Conservation (phyloP, 2,888 invertebrate genomes). For the Aleiodes leptofemur region DNA sequence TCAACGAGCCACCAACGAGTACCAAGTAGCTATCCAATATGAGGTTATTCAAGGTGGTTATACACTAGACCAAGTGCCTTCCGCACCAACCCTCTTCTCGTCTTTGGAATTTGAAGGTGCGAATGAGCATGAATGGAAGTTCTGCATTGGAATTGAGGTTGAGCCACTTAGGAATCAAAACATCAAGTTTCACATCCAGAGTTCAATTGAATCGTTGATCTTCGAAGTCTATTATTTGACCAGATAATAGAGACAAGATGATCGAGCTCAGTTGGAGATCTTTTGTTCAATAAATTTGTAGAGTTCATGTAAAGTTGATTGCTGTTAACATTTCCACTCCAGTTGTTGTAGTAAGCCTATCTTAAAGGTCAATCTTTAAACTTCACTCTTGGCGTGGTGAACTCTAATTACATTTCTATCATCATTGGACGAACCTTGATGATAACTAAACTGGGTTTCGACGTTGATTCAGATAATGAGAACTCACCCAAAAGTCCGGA, state of each 20-base stretch:
- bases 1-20: conserved; percentile 5
- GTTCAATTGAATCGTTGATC: no score
- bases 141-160: background rate
- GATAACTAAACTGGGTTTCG: conserved; percentile 64
- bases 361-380: conserved; percentile 6
- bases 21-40: conserved; percentile 4
- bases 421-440: conserved; percentile 56
- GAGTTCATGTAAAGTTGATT: no score
- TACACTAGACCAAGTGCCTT: conserved; percentile 8
- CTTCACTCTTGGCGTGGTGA: conserved; percentile 49
- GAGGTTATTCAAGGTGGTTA: conserved; percentile 4
- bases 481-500: conserved; percentile 48
- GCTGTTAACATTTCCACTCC: background rate
- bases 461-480: conserved; percentile 67
- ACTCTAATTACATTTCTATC: conserved; percentile 45
- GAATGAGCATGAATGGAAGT: conserved; percentile 18
- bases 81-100: no score
- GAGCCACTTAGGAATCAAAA: no score
- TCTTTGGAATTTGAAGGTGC: conserved; percentile 11
- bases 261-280: no score
- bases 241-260: no score
- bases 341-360: background rate
- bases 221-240: no score
- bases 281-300: no score
- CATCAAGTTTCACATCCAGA: no score